Evolutionary conservation across 1,140 invertebrate species (phyloP), one percentile per base, ranked within the genome.

Genomic region (Spodoptera litura): DNA sequence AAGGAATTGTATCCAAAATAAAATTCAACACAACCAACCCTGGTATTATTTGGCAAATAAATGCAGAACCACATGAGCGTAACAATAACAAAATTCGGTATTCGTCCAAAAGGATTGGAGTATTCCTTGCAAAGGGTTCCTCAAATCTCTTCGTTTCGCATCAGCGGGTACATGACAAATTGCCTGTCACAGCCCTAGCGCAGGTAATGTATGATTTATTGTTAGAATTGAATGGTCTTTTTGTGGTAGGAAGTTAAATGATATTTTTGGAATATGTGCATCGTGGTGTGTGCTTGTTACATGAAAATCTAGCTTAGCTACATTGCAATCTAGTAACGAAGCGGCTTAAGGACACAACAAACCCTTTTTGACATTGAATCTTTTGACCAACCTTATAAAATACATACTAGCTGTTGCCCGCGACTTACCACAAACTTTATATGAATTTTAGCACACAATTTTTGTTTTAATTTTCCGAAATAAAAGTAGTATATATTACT

Each of bases 181-280:
- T 92, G 90, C 91, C 88, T 91, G 90, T 91, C 89, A 27, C 76
- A 86, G 86, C 85, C 87, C 86, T 87, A 85, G 70, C 84, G 62
- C 91, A 92, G 91, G 91, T 92, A 93, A 90, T 92, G 84, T 91
- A 90, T 90, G 91, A 93, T 93, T 93, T 93, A 93, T 92, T 86
- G 59, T 75, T 10, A 20, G 49, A 75, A 53, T 75, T 62, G 31
- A 74, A 74, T 74, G 56, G 13, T 58, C 55, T 58, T 58, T 44
- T 59, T 74, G 25, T 62, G 58, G 44, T 62, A 20, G 27, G 13
- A 73, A 73, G 73, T 13, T 64, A 75, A 75, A 27, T 75, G 53
- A 6, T 51, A 27, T 20, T 27, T 49, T 27, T 52, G 10, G 25
- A 27, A 51, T 68, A 11, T 25, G 10, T 10, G 64, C 5, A 52